Percentiles rank a stretch among this genome's conserved stretches.
These are phyloP conservation scores for Ctenoplectra terminalis DNA, from an alignment of 1,140 invertebrate genomes.

Conservation along the genomic window DNA sequence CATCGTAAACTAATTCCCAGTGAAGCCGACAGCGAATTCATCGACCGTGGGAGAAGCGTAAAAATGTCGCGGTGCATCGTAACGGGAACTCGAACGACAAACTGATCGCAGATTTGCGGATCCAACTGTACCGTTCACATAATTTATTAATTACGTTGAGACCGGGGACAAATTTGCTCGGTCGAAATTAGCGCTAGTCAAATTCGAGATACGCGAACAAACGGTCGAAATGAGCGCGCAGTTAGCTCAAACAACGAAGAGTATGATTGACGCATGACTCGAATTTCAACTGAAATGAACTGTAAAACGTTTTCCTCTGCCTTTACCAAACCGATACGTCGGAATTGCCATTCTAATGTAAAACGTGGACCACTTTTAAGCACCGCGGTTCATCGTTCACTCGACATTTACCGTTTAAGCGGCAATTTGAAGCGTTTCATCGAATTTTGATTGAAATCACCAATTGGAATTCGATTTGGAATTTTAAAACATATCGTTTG, in stretches of 20 bases:
- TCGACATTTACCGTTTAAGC: neutral
- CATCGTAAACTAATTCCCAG: neutral
- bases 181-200: constrained; percentile 52
- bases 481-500: neutral
- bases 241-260: constrained; percentile 40
- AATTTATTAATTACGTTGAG: constrained; percentile 57
- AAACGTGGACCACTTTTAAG: neutral
- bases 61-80: neutral
- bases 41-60: neutral
- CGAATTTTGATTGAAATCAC: neutral
- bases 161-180: constrained; percentile 38
- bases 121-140: constrained; percentile 11
- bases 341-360: constrained; percentile 6
- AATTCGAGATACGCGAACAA: constrained; percentile 45
- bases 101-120: neutral
- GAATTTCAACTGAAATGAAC: constrained; percentile 56
- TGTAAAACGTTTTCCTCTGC: neutral
- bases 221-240: constrained; percentile 48
- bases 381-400: neutral
- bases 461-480: neutral
- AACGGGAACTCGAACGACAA: neutral
- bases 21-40: neutral
- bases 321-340: neutral
- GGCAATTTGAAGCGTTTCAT: neutral
- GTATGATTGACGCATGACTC: constrained; percentile 38